Conservation (phyloP, 2,113 vertebrate species). For the Laticauda laticaudata region DNA sequence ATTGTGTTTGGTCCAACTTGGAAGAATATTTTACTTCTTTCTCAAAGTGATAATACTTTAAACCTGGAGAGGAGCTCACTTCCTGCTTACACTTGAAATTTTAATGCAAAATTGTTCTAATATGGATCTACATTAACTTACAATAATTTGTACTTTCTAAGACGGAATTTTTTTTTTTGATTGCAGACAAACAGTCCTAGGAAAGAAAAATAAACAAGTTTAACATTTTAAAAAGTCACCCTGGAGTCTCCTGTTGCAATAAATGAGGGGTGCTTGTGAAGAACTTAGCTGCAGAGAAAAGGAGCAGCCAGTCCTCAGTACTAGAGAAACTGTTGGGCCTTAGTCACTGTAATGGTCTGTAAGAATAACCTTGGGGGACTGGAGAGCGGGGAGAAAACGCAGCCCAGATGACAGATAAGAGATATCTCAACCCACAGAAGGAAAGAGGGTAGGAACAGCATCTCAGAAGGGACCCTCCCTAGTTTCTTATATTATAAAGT, state of each 20-base stretch:
- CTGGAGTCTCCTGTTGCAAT: background rate
- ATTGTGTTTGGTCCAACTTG: background rate
- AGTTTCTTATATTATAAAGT: background rate
- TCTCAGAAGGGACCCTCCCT: background rate
- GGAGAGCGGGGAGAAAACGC: background rate
- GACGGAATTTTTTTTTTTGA: background rate
- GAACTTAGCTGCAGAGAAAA: background rate
- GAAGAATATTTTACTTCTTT: background rate
- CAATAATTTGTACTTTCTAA: background rate
- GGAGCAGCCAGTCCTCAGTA: background rate
- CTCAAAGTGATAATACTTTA: background rate
- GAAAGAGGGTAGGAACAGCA: background rate
- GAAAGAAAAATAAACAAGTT: background rate
- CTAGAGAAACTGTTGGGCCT: background rate
- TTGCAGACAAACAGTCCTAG: background rate
- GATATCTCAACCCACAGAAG: background rate
- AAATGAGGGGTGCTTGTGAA: background rate
- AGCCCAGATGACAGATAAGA: background rate
- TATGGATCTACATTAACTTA: background rate
- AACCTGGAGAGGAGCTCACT: background rate
- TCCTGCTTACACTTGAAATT: background rate
- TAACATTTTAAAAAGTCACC: background rate
- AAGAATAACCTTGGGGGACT: background rate
- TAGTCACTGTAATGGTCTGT: background rate
- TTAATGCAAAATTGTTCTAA: background rate